Conservation (phyloP, 2,113 vertebrate species). For the Albula glossodonta region DNA sequence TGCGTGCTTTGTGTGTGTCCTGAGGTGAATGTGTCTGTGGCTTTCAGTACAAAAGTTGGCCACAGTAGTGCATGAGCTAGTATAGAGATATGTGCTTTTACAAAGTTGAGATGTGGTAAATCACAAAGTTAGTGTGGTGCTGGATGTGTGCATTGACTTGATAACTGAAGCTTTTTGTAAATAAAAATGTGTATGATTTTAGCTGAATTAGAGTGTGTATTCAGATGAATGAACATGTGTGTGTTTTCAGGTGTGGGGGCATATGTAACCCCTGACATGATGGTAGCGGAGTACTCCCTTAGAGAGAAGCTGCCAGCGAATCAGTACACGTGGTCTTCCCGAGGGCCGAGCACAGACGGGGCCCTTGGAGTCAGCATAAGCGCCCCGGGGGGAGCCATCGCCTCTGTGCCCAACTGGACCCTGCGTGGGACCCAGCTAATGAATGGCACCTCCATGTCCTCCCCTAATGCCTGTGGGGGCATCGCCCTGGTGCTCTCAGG, state of each 20-base stretch:
- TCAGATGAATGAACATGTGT: background rate
- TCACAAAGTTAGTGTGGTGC: background rate
- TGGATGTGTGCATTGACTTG: background rate
- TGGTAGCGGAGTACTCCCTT: conserved; percentile 96
- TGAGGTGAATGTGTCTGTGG: background rate
- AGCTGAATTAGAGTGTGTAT: background rate
- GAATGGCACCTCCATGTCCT: conserved; percentile 99
- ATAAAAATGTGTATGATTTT: background rate
- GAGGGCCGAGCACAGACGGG: conserved; percentile 92
- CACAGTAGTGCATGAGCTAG: too few relatives aligned
- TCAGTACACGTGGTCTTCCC: conserved; percentile 98
- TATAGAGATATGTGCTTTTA: too few relatives aligned
- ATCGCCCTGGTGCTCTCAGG: conserved; percentile 95
- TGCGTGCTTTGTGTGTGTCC: background rate
- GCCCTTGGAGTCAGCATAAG: conserved; percentile 96
- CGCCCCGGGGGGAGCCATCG: conserved; percentile 95
- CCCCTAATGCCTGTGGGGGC: conserved; percentile 95
- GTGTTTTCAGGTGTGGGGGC: conserved; percentile 86
- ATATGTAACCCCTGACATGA: conserved; percentile 98
- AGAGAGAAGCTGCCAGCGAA: conserved; percentile 96
- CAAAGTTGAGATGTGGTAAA: too few relatives aligned
- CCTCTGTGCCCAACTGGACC: conserved; percentile 98
- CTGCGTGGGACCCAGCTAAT: conserved; percentile 94
- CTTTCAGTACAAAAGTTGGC: background rate
- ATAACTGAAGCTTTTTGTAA: too few relatives aligned